Conservation (phyloP, 2,797 vertebrate species). For the Carduelis carduelis region DNA sequence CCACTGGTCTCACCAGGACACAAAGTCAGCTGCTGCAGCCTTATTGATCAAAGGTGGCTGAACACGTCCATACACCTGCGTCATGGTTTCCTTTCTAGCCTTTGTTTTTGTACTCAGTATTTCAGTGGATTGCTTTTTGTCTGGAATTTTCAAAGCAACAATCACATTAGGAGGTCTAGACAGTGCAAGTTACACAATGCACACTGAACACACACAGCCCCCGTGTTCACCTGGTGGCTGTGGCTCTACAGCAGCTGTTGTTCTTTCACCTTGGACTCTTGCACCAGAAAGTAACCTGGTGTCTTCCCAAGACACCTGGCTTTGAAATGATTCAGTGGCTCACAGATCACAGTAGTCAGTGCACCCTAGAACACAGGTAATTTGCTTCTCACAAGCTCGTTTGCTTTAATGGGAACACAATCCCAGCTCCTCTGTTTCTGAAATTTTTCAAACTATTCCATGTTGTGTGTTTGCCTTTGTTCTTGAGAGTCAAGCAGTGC, state of each 20-base stretch:
- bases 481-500: not conserved
- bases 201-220: rapidly evolving
- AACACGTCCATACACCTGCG: not conserved
- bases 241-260: not conserved
- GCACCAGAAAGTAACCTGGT: not conserved
- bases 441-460: not conserved
- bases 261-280: not conserved
- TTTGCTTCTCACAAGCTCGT: not conserved
- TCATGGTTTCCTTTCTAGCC: not conserved
- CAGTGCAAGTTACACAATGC: not conserved
- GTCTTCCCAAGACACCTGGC: not conserved
- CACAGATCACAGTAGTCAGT: not conserved
- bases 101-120: not conserved
- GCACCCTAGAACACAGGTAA: not conserved
- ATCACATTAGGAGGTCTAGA: not conserved
- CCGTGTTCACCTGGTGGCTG: not conserved
- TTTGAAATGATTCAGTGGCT: not conserved
- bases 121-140: not conserved
- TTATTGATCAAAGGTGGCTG: not conserved
- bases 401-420: not conserved
- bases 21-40: not conserved
- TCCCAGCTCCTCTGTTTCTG: not conserved
- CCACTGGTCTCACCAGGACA: not conserved
- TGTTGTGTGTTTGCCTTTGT: not conserved
- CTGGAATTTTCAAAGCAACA: not conserved